Conservation (phyloP, 2,797 vertebrate species). For the Xerus rutilus region DNA sequence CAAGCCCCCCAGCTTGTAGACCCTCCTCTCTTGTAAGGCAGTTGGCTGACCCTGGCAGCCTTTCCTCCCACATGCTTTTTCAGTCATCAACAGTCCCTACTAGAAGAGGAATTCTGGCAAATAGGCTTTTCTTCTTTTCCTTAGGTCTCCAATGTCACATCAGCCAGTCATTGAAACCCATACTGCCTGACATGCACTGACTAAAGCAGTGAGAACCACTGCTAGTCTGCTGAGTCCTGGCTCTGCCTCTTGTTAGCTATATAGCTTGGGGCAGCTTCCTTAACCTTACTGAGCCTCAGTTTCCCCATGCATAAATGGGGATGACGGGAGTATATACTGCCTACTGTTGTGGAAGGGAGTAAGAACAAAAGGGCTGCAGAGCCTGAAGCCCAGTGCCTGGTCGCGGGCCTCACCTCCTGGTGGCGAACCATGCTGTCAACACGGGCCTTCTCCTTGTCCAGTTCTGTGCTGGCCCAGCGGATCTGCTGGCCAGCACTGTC, state of each 20-base stretch:
- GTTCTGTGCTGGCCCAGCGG: conserved; percentile 84
- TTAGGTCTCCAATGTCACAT: neutral
- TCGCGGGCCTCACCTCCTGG: conserved; percentile 90
- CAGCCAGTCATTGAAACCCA: neutral
- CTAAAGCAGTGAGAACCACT: neutral
- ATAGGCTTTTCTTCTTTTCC: neutral
- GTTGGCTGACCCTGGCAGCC: neutral
- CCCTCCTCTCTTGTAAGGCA: neutral
- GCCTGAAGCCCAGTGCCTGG: neutral
- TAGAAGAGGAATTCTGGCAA: conserved; percentile 43
- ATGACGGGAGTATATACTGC: neutral
- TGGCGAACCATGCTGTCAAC: conserved; percentile 91
- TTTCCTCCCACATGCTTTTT: neutral
- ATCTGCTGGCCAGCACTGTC: conserved; percentile 86
- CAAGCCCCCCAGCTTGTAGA: neutral
- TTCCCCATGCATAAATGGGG: neutral
- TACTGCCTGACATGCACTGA: neutral
- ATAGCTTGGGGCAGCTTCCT: neutral
- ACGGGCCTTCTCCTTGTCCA: conserved; percentile 93
- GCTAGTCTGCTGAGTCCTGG: neutral
- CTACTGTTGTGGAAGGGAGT: neutral
- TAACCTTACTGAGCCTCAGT: neutral
- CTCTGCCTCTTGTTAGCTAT: neutral
- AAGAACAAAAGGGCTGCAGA: neutral
- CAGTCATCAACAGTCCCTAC: neutral